Evolutionary conservation across 1,140 invertebrate genomes (phyloP).

Genomic region (Eueides isabella): DNA sequence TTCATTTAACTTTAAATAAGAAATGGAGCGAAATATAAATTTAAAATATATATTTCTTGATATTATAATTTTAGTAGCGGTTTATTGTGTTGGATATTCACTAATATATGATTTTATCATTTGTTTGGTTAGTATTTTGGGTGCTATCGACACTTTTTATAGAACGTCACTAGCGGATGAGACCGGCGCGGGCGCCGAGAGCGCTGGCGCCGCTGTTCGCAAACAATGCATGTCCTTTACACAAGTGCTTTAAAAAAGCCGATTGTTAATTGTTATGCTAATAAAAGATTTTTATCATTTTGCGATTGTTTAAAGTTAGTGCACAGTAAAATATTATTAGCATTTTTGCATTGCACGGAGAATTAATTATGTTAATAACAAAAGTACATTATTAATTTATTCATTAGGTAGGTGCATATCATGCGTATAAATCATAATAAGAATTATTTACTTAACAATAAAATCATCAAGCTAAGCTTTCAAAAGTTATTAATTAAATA

Average conservation of each 20-base stretch:
- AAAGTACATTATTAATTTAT: neutral
- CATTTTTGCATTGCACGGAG: neutral
- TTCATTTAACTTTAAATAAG: constrained; percentile 30
- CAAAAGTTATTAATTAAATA: neutral
- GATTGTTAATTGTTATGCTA: constrained; percentile 74
- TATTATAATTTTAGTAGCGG: neutral
- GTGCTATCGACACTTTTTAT: constrained; percentile 26
- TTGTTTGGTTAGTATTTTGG: neutral
- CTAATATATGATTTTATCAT: neutral
- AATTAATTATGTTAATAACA: neutral
- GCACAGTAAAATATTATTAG: neutral
- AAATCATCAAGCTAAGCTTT: too few relatives aligned
- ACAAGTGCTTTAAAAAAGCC: constrained; percentile 61
- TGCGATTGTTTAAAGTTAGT: constrained; percentile 42
- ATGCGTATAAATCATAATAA: neutral
- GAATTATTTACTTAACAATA: neutral
- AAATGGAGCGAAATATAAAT: neutral
- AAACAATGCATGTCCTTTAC: constrained; percentile 73
- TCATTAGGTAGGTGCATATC: neutral
- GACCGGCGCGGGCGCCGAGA: constrained; percentile 58
- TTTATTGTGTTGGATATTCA: neutral
- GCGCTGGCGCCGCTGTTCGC: constrained; percentile 61
- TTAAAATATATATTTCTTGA: neutral
- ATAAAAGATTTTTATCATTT: constrained; percentile 62
- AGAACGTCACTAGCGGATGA: constrained; percentile 72